Evolutionary conservation across 2,113 vertebrate genomes (phyloP).

Genomic region (Thryonomys swinderianus): DNA sequence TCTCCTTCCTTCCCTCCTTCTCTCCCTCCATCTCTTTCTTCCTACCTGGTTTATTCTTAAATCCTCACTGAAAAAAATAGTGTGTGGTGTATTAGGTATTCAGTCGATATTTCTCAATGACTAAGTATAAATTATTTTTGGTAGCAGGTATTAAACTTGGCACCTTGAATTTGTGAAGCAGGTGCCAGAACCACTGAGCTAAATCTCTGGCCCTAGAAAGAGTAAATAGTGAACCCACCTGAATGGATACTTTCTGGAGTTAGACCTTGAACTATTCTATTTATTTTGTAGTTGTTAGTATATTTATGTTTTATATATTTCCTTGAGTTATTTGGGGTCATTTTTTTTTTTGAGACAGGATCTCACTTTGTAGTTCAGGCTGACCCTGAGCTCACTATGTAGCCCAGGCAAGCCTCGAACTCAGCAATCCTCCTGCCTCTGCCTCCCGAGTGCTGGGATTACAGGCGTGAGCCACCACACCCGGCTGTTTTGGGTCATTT

Average conservation of each 20-base stretch:
- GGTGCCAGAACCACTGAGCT: too few species aligned
- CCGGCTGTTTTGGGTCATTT: not conserved
- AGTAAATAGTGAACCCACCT: not conserved
- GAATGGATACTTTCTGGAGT: not conserved
- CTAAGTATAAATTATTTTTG: not conserved
- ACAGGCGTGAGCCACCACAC: too few species aligned
- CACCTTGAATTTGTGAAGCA: too few species aligned
- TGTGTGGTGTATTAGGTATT: not conserved
- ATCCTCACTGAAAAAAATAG: not conserved
- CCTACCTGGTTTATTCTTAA: not conserved
- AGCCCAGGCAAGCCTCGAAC: too few species aligned
- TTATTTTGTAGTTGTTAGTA: conserved; percentile 15
- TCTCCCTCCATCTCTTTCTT: not conserved
- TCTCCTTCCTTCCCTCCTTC: not conserved
- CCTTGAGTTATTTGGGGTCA: not conserved
- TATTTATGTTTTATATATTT: not conserved
- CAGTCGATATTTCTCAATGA: not conserved
- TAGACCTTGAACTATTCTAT: not conserved
- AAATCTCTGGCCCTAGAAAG: not conserved
- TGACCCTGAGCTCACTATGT: too few species aligned
- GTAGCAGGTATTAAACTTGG: too few species aligned
- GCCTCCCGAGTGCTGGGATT: too few species aligned
- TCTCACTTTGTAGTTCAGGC: too few species aligned
- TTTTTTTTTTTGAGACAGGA: too few species aligned
- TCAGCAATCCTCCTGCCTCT: too few species aligned